Base-by-base conservation (phyloP, 30 jellyfish, hydroid and myxozoan species). In the Cassiopea andromeda region DNA sequence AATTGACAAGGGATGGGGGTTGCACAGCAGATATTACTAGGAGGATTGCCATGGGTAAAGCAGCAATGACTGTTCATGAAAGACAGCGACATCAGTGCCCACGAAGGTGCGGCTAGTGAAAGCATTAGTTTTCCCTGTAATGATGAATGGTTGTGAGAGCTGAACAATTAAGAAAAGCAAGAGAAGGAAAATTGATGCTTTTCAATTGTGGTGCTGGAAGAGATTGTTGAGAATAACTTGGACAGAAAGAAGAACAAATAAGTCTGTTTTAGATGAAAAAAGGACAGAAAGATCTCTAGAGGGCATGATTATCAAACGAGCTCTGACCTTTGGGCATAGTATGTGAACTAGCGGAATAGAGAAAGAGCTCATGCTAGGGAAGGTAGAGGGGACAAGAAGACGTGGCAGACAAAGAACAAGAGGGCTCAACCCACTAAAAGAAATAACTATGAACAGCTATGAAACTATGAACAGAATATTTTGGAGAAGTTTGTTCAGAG, bases 251-350 rank as follows among this genome's bases (percentile, higher is more conserved):
- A 45, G 86, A 48, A 77, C 73, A 48, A 46, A 1, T 2, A 46
- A 16, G 81, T 72, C 54, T 72, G 2, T 72, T 72, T 72, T 27
- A 38, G 81, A 72, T 10, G 81, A 72, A 72, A 38, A 9, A 72
- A 72, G 60, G 86, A 3, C 86, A 77, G 86, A 77, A 77, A 9
- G 27, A n/a, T 77, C 73, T 45, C 60, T 47, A 77, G 76, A 77
- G 48, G 86, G 86, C 73, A 77, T 77, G 86, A 77, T 77, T 68
- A 64, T 81, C 69, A 68, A 81, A 81, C 60, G 60, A 77, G 73
- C 86, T 27, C 64, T 71, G 60, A 68, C 44, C 69, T 81, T 81
- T 9, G 82, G 71, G 69, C 90, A 81, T 61, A 1, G n/a, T 45
- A 47, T 81, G 47, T 13, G 90, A 69, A 71, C 90, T 9, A 80